phyloP scores from a whole-genome alignment of 2,797 vertebrate species.

The Centroberyx gerrardi region DNA sequence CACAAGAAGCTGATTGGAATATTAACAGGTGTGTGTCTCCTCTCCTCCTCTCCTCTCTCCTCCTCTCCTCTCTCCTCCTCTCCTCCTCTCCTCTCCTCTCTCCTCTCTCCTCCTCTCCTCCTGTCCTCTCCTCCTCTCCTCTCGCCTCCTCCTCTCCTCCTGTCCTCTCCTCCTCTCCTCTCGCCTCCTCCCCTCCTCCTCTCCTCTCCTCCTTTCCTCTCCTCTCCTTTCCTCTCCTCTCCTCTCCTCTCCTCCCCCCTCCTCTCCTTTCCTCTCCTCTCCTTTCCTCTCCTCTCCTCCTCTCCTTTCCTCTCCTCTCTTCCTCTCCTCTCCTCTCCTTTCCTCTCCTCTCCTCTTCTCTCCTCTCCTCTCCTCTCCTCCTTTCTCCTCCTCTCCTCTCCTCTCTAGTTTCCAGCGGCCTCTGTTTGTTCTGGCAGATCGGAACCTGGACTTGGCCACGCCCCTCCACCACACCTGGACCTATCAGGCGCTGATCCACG shows the following conservation, averaged over 20 bases:
- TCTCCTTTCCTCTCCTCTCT: not conserved
- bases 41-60: too few relatives aligned
- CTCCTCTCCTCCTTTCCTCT: not conserved
- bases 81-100: too few relatives aligned
- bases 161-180: too few relatives aligned
- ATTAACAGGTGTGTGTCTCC: too few relatives aligned
- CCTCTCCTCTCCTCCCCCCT: not conserved
- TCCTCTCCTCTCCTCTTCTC: not conserved
- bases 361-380: not conserved
- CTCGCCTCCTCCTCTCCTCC: too few relatives aligned
- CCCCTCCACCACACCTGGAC: slow-evolving; percentile 99
- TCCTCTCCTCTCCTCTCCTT: too few relatives aligned
- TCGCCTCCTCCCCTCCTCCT: not conserved
- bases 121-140: too few relatives aligned
- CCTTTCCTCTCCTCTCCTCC: not conserved
- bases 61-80: too few relatives aligned
- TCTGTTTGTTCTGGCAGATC: slow-evolving; percentile 95
- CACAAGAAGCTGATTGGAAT: too few relatives aligned
- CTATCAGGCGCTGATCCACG: slow-evolving; percentile 98
- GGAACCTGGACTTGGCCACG: slow-evolving; percentile 97
- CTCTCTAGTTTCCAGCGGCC: slow-evolving; percentile 95
- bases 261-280: not conserved
- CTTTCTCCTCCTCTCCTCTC: not conserved
- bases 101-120: too few relatives aligned
- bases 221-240: not conserved